Base-by-base conservation (phyloP, 53 echinoderm and acorn worm species). In the Holothuria leucospilota region DNA sequence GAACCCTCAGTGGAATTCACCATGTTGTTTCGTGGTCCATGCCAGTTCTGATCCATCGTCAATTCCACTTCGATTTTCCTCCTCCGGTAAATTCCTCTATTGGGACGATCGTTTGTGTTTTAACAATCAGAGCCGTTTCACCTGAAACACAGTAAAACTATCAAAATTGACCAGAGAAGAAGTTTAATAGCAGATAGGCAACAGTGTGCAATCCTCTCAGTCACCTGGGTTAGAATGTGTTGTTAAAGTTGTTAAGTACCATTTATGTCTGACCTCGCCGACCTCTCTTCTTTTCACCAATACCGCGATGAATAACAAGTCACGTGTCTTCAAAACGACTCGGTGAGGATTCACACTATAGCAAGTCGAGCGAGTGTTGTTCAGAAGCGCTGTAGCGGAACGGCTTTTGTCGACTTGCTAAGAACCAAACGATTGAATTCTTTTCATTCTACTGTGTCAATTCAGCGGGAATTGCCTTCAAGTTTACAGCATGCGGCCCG, bases 21-120 rank as follows among this genome's bases (percentile, higher is more conserved):
- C 87, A 86, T 87, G 80, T 86, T 90, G 63, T 86, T 90, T 40
- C 93, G 85, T 49, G 90, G 83, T 63, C 89, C 81, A 53, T 90
- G 87, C 96, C 96, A 96, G 51, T 83, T 83, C 13, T 93, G 96
- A 62, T 96, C 96, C 96, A 96, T 96, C 74, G 88, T 91, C 52
- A 34, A 51, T 51, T 49, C 27, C 74, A 20, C 27, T 75, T 49
- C 75, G 23, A 71, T 15, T 71, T 71, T 71, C 13, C 21, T 71
- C 39, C 71, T 8, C 21, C 15, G 8, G 4, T 56, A 56, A 56
- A 56, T 16, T 56, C 56, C 56, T 56, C 56, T 56, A 4, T 56
- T 56, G 56, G 56, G 56, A 56, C 56, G 56, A 56, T 56, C 56
- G 16, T 56, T 16, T 4, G 15, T 1, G 15, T 56, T 56, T 56